Conservation (phyloP, 2,797 vertebrate species). For the Microchirus variegatus region DNA sequence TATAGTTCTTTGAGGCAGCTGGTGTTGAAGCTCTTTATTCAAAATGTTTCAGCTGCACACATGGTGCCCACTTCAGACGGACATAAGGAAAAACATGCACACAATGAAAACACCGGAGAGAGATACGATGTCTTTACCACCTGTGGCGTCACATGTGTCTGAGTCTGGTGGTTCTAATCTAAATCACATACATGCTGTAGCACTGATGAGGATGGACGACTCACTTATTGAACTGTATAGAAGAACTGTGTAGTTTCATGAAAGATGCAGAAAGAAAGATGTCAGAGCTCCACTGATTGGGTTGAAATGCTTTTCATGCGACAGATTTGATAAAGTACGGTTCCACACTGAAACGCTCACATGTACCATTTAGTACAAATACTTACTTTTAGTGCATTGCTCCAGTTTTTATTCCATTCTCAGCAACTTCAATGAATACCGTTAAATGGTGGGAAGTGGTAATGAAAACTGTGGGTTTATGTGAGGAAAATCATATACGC, state of each 20-base stretch:
- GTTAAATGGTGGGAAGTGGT: no score
- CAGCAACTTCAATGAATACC: no score
- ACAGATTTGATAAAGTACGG: constrained; percentile 20
- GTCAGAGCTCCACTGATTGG: constrained; percentile 37
- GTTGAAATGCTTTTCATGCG: constrained; percentile 26
- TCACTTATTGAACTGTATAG: constrained; percentile 24
- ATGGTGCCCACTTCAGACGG: constrained; percentile 20
- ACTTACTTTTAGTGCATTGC: background rate
- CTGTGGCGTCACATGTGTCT: constrained; percentile 23
- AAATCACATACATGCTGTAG: constrained; percentile 1
- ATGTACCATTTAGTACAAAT: background rate
- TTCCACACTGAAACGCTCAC: constrained; percentile 8
- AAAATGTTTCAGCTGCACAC: constrained; percentile 19
- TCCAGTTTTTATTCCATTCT: no score
- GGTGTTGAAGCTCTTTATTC: constrained; percentile 56
- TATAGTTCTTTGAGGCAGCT: constrained; percentile 51
- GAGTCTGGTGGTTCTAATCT: background rate
- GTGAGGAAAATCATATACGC: no score
- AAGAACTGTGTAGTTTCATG: constrained; percentile 5
- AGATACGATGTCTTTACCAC: constrained; percentile 33
- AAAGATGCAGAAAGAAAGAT: constrained; percentile 4
- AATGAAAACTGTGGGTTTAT: no score
- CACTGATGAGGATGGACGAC: constrained; percentile 43
- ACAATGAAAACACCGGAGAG: constrained; percentile 16
- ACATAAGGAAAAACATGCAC: constrained; percentile 17